Conservation (phyloP, 2,113 vertebrate genomes). For the Saguinus imperator region DNA sequence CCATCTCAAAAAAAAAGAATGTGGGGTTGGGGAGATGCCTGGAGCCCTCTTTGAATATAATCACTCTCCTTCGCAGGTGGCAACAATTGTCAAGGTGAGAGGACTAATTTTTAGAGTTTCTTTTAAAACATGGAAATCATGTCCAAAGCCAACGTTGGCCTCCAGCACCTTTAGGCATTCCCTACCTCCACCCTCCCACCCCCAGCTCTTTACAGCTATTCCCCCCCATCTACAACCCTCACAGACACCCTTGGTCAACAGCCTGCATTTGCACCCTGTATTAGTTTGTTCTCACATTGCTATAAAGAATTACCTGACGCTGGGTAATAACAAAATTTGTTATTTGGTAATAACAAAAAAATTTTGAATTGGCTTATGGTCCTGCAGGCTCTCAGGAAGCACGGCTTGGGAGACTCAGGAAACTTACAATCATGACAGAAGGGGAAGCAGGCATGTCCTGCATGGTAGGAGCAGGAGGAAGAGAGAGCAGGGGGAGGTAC, state of each 20-base stretch:
- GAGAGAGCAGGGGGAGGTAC: no score
- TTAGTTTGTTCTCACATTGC: no score
- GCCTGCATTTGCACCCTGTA: background rate
- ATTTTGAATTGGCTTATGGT: no score
- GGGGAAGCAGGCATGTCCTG: no score
- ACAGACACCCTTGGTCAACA: background rate
- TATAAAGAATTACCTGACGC: no score
- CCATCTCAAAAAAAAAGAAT: background rate
- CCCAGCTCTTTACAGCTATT: background rate
- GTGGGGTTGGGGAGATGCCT: background rate
- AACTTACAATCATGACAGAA: no score
- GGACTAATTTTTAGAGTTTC: background rate
- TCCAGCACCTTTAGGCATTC: background rate
- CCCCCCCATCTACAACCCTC: background rate
- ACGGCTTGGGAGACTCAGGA: no score
- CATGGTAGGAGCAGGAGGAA: no score
- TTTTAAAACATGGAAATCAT: background rate
- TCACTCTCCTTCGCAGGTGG: background rate
- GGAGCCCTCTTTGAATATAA: background rate
- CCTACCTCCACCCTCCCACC: background rate
- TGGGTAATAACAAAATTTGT: no score
- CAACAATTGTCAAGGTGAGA: background rate
- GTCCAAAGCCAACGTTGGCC: background rate
- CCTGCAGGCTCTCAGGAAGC: no score
- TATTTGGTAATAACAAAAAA: no score